Base-by-base conservation (phyloP, 2,888 invertebrate species). In the Noctua comes region DNA sequence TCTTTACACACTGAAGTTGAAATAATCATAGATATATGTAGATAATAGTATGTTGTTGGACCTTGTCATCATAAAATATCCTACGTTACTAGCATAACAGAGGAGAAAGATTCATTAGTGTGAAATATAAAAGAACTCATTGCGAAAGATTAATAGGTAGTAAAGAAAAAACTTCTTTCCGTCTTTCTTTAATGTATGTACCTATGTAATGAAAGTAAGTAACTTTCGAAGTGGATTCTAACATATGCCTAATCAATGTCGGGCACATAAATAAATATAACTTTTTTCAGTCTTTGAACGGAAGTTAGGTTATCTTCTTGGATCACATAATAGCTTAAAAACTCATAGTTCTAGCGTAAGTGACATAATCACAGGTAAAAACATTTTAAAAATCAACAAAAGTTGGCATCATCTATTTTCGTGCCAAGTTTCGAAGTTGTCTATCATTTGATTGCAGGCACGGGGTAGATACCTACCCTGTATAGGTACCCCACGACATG, bases 391-490 rank as follows among this genome's bases (percentile, higher is more conserved):
- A 76, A 82, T 66, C 68, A 69, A 79, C 68, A 66, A 69, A 76
- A 62, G 1, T 77, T 74, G n/a, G 36, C 59, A 21, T 31, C 11
- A 18, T 68, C 64, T 57, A 68, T 84, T 84, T 84, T 80, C 80
- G 73, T 84, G 48, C 27, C 16, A 81, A 43, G 57, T 73, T 78
- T 24, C 51, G 24, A 46, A 62, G 77, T 43, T 68, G 62, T 73
- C 71, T 76, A 85, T 83, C 65, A 80, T 73, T 77, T 77, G 43
- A 71, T 70, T 88, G 87, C 87, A 87, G 80, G 75, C 79, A 65
- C 43, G 73, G 80, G 74, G 36, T 27, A 40, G 72, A 10, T n/a
- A 54, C 36, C 65, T 65, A 65, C 66, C 66, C n/a, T 43, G 75
- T 27, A 11, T 21, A 76, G 76, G 54, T 66, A 73, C 57, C 78